phyloP scores from a whole-genome alignment of 2,888 invertebrate species.

The Ochropacha duplaris region DNA sequence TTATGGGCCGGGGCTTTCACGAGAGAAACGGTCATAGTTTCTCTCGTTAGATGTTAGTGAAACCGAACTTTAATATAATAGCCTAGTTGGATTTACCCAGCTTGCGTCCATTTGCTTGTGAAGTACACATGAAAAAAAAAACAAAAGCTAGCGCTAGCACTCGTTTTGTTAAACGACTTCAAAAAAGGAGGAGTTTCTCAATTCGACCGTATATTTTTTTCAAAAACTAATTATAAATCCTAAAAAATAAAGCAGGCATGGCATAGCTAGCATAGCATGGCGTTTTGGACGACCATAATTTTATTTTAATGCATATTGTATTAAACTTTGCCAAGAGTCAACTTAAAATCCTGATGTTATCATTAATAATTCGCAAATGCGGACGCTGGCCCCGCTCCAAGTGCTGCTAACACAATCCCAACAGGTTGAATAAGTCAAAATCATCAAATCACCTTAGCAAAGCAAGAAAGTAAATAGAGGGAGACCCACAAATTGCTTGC shows the following conservation, averaged over 20 bases:
- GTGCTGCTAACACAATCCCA: slow-evolving; percentile 49
- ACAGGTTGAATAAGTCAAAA: slow-evolving; percentile 78
- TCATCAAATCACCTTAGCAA: slow-evolving; percentile 80
- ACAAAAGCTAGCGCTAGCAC: not conserved
- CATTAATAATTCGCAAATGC: slow-evolving; percentile 43
- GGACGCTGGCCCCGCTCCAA: slow-evolving; percentile 35
- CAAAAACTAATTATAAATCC: too few species aligned
- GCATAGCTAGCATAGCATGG: too few species aligned
- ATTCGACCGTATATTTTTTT: too few species aligned
- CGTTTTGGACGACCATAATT: not conserved
- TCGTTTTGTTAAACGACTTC: not conserved
- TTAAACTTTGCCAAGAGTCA: slow-evolving; percentile 1
- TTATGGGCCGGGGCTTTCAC: slow-evolving; percentile 69
- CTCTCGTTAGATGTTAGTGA: slow-evolving; percentile 61
- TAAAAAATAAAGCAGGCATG: too few species aligned
- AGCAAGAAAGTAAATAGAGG: slow-evolving; percentile 78
- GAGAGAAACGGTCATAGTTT: slow-evolving; percentile 70
- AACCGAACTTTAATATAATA: slow-evolving; percentile 49
- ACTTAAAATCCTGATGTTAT: slow-evolving; percentile 10
- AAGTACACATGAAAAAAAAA: not conserved
- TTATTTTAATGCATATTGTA: slow-evolving; percentile 10
- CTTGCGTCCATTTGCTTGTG: slow-evolving; percentile 20
- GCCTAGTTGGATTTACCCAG: slow-evolving; percentile 13
- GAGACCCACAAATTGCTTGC: slow-evolving; percentile 77
- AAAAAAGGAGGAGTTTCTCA: too few species aligned